A percentile compares a stretch with the other conserved stretches of the same genome.
These are phyloP conservation scores for Myrmecophaga tridactyla DNA, from an alignment of 2,113 vertebrate species.

Conservation along the genomic window DNA sequence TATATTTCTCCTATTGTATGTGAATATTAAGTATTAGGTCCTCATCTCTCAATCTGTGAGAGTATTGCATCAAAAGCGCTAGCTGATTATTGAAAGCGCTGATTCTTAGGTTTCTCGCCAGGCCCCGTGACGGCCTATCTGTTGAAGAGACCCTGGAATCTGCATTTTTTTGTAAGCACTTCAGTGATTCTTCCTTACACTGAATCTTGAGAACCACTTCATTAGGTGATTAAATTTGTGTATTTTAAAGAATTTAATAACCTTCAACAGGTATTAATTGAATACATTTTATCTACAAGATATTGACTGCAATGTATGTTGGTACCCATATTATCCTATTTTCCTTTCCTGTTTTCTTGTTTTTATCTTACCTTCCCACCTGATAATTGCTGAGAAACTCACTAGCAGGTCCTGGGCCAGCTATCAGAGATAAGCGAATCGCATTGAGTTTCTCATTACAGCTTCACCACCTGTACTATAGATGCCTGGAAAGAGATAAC, in stretches of 20 bases:
- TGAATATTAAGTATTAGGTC: background rate
- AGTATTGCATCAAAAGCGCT: background rate
- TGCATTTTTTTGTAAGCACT: background rate
- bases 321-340: background rate
- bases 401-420: background rate
- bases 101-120: background rate
- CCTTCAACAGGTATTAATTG: background rate
- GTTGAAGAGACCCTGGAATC: background rate
- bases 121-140: background rate
- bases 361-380: background rate
- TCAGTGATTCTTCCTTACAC: background rate
- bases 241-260: background rate
- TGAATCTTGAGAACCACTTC: background rate
- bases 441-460: conserved; percentile 55
- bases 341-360: background rate
- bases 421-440: background rate
- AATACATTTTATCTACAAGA: background rate
- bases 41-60: background rate
- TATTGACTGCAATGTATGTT: background rate
- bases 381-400: background rate
- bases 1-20: background rate
- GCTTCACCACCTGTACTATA: conserved; percentile 36
- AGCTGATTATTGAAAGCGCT: background rate
- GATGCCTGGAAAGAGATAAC: conserved; percentile 42
- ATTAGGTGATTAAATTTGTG: background rate